Evolutionary conservation across 1,140 invertebrate species (phyloP), one percentile per base, ranked within the genome.

Genomic region (Asobara japonica): DNA sequence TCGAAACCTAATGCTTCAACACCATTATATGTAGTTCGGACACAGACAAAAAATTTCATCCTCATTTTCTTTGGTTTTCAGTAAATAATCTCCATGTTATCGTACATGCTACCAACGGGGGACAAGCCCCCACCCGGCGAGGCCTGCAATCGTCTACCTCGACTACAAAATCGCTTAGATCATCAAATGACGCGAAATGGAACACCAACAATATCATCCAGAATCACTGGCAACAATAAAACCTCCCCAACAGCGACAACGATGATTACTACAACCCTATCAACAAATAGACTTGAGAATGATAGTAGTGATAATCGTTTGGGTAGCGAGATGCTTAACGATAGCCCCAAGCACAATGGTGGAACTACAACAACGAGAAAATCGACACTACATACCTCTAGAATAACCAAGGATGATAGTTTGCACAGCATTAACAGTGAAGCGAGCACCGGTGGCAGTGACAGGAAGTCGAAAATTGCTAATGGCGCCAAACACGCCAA

Each of bases 401-500:
- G 82, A 69, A 83, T 86, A 27, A 79, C 79, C 72, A 88, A 88
- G 73, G 86, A 88, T 75, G 86, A 86, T 27, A 87, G 86, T 74
- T 81, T 87, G 13, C 84, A 87, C 68, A 87, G 86, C 73, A 86
- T 87, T 69, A 84, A 86, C 69, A 87, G 86, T 71, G 85, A 86
- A 38, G 84, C 84, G 56, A 86, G 86, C 64, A 85, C 83, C 22
- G 83, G 78, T 51, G 86, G 84, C 25, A 86, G 86, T 76, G 85
- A 86, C 22, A 82, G 83, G 69, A 86, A 85, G 79, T 82, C 79
- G 65, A 85, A 83, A 76, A 81, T 86, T 22, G 77, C 84, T 72
- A 88, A 87, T 73, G 87, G 85, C 8, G 84, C 87, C 36, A 89
- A 89, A 77, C 86, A 89, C 69, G 84, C 87, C 29, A 88, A 84